Base-by-base conservation (phyloP, 2,113 vertebrate species). In the Phalacrocorax brasilianus region DNA sequence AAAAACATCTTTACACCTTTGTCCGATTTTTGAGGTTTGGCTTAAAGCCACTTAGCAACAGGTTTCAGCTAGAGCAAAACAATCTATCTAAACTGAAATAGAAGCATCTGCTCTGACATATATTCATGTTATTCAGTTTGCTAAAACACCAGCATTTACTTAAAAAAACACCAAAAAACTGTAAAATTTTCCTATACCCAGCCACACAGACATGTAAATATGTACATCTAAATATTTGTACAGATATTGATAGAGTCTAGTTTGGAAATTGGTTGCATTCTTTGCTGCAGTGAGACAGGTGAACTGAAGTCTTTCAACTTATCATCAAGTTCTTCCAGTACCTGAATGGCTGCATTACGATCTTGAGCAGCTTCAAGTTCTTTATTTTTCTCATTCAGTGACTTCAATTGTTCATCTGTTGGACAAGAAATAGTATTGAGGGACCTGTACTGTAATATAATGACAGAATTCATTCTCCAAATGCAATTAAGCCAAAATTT, bases 401-500 rank as follows among this genome's bases (percentile, higher is more conserved):
- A 75, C 91, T 98, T 99, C 45, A 99, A 83, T 38, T 99, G 98
- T 27, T 97, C 98, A 47, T 97, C 99, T 99, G 62, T 33, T 95
- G 72, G 75, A n/a, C 8, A 23, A 91, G 3, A 45, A 73, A 91
- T 2, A 73, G 35, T 5, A 76, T 26, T 75, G 62, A 96, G 40
- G 38, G 12, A 82, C 19, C 66, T 82, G 28, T 33, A 17, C 33
- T 10, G 3, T 1, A 32, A 18, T 1, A 2, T 3, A 45, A 66
- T 5, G 50, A 47, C 14, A 81, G 15, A 70, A 67, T 23, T 55
- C 33, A 35, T 38, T 14, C 73, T 53, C 27, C 63, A 74, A 42
- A 78, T 5, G 16, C 12, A 53, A 47, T 50, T 19, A 44, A 65
- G 14, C 1, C n/a, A 42, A 55, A 40, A 62, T 11, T 30, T 33